Percentiles rank a stretch among this genome's conserved stretches.
Evolutionary conservation across 2,113 vertebrate species (phyloP).

Genomic region (Burhinus bistriatus): DNA sequence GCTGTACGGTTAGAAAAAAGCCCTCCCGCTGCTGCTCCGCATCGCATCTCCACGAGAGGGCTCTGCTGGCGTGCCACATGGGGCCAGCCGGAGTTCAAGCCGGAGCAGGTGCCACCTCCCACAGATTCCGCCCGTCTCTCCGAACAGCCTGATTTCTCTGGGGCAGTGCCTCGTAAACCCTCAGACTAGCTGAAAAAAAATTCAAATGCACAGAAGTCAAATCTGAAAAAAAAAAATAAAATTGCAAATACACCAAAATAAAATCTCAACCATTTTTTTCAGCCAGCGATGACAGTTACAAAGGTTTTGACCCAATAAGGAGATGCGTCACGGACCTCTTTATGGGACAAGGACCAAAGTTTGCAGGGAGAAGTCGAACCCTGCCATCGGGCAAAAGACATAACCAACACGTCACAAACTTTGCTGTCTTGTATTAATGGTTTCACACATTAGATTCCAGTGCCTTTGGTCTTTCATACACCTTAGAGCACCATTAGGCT

Average conservation of each 20-base stretch:
- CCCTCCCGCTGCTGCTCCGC: background rate
- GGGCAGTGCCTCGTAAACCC: fast-evolving
- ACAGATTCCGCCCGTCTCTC: background rate
- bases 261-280: background rate
- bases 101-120: fast-evolving
- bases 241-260: background rate
- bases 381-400: background rate
- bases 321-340: fast-evolving
- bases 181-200: background rate
- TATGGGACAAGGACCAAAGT: background rate
- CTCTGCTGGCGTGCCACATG: background rate
- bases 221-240: too few species aligned
- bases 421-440: background rate
- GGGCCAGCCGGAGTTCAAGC: fast-evolving
- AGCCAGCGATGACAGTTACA: background rate
- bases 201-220: fast-evolving
- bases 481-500: background rate
- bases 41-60: conserved; percentile 43
- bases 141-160: background rate
- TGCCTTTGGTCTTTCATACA: background rate
- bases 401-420: background rate
- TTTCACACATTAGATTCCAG: background rate
- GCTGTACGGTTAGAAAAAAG: background rate
- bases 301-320: background rate
- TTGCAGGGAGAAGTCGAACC: background rate